Base-by-base conservation (phyloP, 37 sponge, comb jelly and placozoan species). In the Lycopodina hypogea region DNA sequence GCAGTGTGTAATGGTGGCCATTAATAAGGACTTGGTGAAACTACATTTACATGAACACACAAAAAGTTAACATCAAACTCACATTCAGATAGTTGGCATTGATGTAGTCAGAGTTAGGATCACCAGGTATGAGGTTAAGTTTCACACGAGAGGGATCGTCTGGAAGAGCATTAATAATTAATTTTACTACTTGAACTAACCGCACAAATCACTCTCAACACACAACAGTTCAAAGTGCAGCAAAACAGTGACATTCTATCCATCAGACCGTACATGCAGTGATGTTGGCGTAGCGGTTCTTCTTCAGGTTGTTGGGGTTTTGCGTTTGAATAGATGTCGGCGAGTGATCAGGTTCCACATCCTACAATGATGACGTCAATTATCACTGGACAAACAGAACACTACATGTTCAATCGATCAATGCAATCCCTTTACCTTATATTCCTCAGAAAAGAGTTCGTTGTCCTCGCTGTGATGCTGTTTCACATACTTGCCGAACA, bases 71-170 rank as follows among this genome's bases (percentile, higher is more conserved):
- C n/a, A n/a, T n/a, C n/a, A n/a, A n/a, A 52, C 89, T 86, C 56
- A 96, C 97, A 84, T 96, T 94, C 34, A 96, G 30, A 38, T 69
- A 90, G 79, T 93, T 96, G 35, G 94, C 97, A 77, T 96, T 93
- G 78, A 96, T 96, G 68, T 89, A 96, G 68, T 96, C 97, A 56
- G 94, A 90, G 42, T 87, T 82, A 18, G 70, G 75, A 18, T 59
- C 72, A 26, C 78, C 91, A 23, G 80, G 83, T 26, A 78, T 57
- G 0, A 68, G 71, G 17, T 58, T 29, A 56, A 96, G 76, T 71
- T 67, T 88, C 29, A 96, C 97, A 62, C 97, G 82, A 40, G 97
- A 88, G 48, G 90, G 86, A 51, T 96, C 97, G 81, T 90, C 97
- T 96, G 56, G 4, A 42, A 76, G 2, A 59, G 12, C 22, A 26